Evolutionary conservation across 2,888 invertebrate species (phyloP).

Genomic region (Synergus itoensis): DNA sequence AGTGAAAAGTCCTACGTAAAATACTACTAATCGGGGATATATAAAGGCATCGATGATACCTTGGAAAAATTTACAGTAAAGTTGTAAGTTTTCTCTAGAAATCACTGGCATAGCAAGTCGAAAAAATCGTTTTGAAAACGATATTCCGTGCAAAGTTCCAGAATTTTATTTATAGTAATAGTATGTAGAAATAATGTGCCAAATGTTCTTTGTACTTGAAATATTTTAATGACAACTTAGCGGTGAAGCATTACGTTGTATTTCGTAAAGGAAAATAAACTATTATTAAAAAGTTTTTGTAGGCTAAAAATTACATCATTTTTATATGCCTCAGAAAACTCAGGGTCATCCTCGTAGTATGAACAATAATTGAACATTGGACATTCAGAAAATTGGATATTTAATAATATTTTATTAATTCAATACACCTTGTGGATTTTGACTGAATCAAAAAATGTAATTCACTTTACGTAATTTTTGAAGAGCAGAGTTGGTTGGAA

Average conservation of each 20-base stretch:
- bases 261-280: background rate
- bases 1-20: too few species aligned
- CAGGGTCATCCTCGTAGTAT: background rate
- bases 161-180: background rate
- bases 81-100: too few species aligned
- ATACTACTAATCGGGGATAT: too few species aligned
- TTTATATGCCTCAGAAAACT: background rate
- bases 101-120: too few species aligned
- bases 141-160: background rate
- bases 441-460: background rate
- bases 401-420: background rate
- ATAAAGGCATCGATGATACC: too few species aligned
- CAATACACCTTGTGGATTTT: background rate
- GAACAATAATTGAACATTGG: background rate
- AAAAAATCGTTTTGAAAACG: background rate
- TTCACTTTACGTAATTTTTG: background rate
- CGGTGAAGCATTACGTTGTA: background rate
- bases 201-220: background rate
- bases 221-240: background rate
- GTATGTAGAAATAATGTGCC: background rate
- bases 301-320: background rate
- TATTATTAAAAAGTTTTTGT: background rate
- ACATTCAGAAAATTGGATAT: background rate
- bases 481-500: background rate
- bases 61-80: too few species aligned